phyloP scores from a whole-genome alignment of 2,888 invertebrate genomes.

The Chesias legatella region DNA sequence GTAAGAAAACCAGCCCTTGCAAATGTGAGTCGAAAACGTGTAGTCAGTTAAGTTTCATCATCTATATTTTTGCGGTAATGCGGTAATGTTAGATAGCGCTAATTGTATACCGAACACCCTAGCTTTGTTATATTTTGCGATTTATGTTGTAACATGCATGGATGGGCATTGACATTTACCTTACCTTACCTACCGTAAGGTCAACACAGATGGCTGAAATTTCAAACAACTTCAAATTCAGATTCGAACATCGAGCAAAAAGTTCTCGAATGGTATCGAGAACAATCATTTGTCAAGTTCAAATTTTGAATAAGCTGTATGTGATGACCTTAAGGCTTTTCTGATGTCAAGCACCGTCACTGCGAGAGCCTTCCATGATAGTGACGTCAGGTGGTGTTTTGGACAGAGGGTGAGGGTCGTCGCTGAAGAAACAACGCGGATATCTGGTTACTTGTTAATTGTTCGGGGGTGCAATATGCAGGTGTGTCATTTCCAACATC shows the following conservation, averaged over 20 bases:
- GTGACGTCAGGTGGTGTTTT: slow-evolving; percentile 60
- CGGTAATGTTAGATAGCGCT: slow-evolving; percentile 68
- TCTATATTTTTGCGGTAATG: slow-evolving; percentile 45
- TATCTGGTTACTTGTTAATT: slow-evolving; percentile 58
- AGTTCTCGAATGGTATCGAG: too few species aligned
- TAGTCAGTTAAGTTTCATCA: slow-evolving; percentile 42
- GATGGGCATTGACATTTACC: slow-evolving; percentile 52
- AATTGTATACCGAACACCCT: slow-evolving; percentile 52
- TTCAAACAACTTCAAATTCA: too few species aligned
- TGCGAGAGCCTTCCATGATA: slow-evolving; percentile 16
- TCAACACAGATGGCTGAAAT: too few species aligned
- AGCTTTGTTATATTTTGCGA: slow-evolving; percentile 71
- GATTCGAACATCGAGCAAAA: too few species aligned
- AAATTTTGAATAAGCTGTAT: neutral
- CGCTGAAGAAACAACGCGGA: slow-evolving; percentile 55
- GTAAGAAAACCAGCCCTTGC: slow-evolving; percentile 95
- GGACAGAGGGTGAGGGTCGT: slow-evolving; percentile 73
- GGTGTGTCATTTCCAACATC: slow-evolving; percentile 81
- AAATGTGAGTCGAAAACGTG: slow-evolving; percentile 88
- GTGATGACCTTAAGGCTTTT: slow-evolving; percentile 4
- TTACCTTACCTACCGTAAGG: slow-evolving; percentile 33
- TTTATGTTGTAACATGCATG: slow-evolving; percentile 68
- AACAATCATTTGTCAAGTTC: too few species aligned
- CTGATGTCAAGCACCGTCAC: slow-evolving; percentile 34
- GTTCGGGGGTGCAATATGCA: slow-evolving; percentile 74